Evolutionary conservation across 2,113 vertebrate species (phyloP).

Genomic region (Sarotherodon lohbergeri): DNA sequence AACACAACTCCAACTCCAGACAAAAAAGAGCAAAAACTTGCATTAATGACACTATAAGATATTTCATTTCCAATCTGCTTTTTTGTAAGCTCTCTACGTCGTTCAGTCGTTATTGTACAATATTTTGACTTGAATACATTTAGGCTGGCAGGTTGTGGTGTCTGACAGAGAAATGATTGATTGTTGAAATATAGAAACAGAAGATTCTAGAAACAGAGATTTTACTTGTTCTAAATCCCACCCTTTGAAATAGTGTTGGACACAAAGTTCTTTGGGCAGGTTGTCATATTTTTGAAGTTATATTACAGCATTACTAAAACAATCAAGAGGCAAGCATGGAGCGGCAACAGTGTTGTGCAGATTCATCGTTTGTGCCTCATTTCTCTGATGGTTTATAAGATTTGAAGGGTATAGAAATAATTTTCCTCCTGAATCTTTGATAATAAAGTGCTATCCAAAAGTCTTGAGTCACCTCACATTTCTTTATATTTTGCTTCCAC

Average conservation of each 20-base stretch:
- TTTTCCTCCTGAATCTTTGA: background rate
- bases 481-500: too few relatives aligned
- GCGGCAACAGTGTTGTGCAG: background rate
- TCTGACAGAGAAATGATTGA: background rate
- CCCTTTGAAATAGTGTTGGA: background rate
- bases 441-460: background rate
- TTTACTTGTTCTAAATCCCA: background rate
- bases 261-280: background rate
- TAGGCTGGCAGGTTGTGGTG: background rate
- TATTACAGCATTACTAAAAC: background rate
- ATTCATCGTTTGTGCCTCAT: accelerated
- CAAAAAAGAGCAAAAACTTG: background rate
- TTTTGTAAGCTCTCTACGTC: background rate
- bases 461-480: too few relatives aligned
- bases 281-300: background rate
- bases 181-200: background rate
- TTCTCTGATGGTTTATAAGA: background rate
- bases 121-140: background rate
- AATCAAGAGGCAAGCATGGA: background rate
- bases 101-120: background rate
- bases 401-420: background rate
- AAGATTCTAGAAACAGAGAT: background rate
- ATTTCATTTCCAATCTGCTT: too few relatives aligned
- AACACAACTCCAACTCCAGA: background rate
- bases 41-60: too few relatives aligned